Base-by-base conservation (phyloP, 2,797 vertebrate genomes). In the Adrianichthys oophorus region DNA sequence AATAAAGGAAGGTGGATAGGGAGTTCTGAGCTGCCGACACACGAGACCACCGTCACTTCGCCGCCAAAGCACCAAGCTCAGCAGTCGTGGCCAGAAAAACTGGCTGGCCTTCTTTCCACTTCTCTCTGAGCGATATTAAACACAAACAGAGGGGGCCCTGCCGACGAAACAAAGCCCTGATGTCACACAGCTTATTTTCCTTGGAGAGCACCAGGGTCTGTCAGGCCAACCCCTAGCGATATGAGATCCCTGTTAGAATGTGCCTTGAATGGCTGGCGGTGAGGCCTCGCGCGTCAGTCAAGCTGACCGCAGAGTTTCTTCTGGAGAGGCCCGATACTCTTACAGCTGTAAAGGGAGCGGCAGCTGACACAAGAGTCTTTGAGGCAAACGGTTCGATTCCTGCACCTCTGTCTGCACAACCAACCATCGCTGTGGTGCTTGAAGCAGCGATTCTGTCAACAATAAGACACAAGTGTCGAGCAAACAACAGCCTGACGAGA, bases 151-250 rank as follows among this genome's bases (percentile, higher is more conserved):
- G 94, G 93, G 92, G 91, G 92, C 91, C 92, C 91, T 89, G 85
- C 84, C 87, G 83, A 83, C 85, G 90, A 93, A 93, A 94, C 94
- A 89, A 88, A 94, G 93, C 93, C 92, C 92, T 92, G 94, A 95
- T 94, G 93, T 94, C 94, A 95, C 91, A 88, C 91, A 84, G 90
- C 91, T 93, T 94, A 92, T 93, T 94, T 94, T 93, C 90, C 91
- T 95, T 95, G 93, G 93, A 95, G 91, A 84, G 88, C 78, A 87
- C 89, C 87, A 61, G 65, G 60, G 90, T 88, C 77, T 86, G 85
- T 85, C 72, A 75, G 92, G 92, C 92, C 91, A 92, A 90, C 82
- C 91, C 90, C 87, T 70, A 87, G 88, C 87, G 92, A 93, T 93
- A 92, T 84, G 85, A 90, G 93, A 94, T 86, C 91, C 91, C 87